Percentiles rank a stretch among this genome's conserved stretches.
These are phyloP conservation scores for Xestia ashworthii DNA, from an alignment of 2,888 invertebrate genomes.

Conservation along the genomic window DNA sequence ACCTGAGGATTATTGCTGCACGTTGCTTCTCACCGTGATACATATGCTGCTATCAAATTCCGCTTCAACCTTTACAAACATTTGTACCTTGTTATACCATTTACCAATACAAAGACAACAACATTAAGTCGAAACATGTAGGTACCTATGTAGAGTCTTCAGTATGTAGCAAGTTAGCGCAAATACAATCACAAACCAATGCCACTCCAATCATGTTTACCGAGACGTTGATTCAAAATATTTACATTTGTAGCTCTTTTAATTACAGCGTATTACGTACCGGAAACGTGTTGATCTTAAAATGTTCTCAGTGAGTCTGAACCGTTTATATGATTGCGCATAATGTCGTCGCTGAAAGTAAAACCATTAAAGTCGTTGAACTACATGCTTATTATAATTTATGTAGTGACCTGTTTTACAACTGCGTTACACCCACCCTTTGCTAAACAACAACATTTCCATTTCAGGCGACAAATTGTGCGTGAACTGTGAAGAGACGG, in stretches of 20 bases:
- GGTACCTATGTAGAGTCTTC: constrained; percentile 13
- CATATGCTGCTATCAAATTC: constrained; percentile 38
- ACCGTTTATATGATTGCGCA: constrained; percentile 24
- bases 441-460: constrained; percentile 58
- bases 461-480: constrained; percentile 54
- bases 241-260: constrained; percentile 36
- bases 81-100: constrained; percentile 21
- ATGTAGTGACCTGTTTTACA: constrained; percentile 62
- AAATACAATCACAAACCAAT: constrained; percentile 61
- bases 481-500: constrained; percentile 31
- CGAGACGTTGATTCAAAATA: constrained; percentile 44
- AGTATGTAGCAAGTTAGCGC: constrained; percentile 34
- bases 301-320: constrained; percentile 20
- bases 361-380: constrained; percentile 60
- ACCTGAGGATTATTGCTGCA: constrained; percentile 80
- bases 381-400: constrained; percentile 54
- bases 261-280: constrained; percentile 40
- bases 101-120: constrained; percentile 21
- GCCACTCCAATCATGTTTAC: constrained; percentile 46
- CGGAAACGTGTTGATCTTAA: constrained; percentile 46
- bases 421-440: constrained; percentile 53
- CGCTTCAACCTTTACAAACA: constrained; percentile 17
- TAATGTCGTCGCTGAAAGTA: constrained; percentile 61
- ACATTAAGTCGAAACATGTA: constrained; percentile 15
- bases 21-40: constrained; percentile 61